These are phyloP conservation scores for Teleogryllus oceanicus DNA, from an alignment of 2,888 invertebrate species.

Conservation along the genomic window DNA sequence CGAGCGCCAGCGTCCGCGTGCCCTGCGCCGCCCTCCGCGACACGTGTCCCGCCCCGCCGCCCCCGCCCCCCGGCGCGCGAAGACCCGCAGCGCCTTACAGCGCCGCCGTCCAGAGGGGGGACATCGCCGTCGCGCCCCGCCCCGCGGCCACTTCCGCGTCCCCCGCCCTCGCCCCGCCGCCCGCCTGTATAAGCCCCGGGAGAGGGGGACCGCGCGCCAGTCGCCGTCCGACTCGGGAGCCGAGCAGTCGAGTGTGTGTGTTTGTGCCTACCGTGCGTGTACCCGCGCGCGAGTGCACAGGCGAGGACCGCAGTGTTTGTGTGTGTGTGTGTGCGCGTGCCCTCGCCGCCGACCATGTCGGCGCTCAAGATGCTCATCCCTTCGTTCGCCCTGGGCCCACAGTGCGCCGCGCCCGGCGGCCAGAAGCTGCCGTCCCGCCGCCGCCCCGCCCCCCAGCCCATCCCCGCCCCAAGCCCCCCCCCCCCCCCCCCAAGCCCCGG, in stretches of 20 bases:
- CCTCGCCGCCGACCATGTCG: background rate
- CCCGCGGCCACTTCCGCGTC: background rate
- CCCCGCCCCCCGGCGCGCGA: background rate
- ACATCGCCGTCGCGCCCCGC: background rate
- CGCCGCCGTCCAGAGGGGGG: background rate
- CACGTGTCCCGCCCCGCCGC: background rate
- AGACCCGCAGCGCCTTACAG: background rate
- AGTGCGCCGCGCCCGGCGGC: slow-evolving; percentile 21
- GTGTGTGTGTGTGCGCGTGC: background rate
- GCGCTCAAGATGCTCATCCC: slow-evolving; percentile 18
- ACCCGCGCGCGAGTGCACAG: background rate
- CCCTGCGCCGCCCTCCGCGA: background rate
- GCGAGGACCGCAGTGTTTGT: background rate
- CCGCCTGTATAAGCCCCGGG: background rate
- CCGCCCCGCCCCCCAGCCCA: too few relatives aligned
- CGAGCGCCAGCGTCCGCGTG: background rate
- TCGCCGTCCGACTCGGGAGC: background rate
- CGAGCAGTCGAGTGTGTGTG: background rate
- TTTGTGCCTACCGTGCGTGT: background rate
- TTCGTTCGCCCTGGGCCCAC: background rate
- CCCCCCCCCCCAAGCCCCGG: too few relatives aligned
- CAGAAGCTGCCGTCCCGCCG: slow-evolving; percentile 19
- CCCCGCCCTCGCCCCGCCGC: background rate
- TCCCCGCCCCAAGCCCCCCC: too few relatives aligned
- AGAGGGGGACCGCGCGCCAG: background rate